Percentiles rank a stretch among this genome's conserved stretches.
Conservation (phyloP, 2,113 vertebrate species). For the Turdus rufiventris region DNA sequence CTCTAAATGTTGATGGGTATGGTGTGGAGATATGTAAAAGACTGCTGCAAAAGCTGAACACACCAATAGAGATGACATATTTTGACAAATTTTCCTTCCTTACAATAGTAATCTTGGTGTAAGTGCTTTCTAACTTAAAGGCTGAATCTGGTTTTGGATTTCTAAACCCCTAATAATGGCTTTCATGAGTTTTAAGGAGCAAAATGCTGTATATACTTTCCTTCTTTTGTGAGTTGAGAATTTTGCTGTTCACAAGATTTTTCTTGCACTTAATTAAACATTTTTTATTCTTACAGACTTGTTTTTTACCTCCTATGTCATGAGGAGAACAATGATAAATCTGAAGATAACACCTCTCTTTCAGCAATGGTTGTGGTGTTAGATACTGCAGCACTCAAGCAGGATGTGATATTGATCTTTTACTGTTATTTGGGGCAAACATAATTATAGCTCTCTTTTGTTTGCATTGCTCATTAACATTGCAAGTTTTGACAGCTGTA, state of each 20-base stretch:
- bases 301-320: not conserved
- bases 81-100: not conserved
- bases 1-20: not conserved
- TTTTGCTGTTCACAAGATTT: not conserved
- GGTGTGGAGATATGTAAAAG: not conserved
- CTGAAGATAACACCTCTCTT: not conserved
- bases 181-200: not conserved
- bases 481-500: slow-evolving; percentile 13
- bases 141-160: not conserved
- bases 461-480: not conserved
- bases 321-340: not conserved
- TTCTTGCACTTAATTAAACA: not conserved
- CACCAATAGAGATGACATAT: not conserved
- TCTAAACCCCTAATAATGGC: not conserved
- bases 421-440: slow-evolving; percentile 18
- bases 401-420: not conserved
- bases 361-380: not conserved
- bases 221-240: not conserved
- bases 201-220: not conserved
- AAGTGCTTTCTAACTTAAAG: not conserved
- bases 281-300: not conserved
- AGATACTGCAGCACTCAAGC: not conserved
- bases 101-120: not conserved
- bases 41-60: not conserved
- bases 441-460: slow-evolving; percentile 23